phyloP scores from a whole-genome alignment of 2,113 vertebrate species.

The Ardeotis arabs region DNA sequence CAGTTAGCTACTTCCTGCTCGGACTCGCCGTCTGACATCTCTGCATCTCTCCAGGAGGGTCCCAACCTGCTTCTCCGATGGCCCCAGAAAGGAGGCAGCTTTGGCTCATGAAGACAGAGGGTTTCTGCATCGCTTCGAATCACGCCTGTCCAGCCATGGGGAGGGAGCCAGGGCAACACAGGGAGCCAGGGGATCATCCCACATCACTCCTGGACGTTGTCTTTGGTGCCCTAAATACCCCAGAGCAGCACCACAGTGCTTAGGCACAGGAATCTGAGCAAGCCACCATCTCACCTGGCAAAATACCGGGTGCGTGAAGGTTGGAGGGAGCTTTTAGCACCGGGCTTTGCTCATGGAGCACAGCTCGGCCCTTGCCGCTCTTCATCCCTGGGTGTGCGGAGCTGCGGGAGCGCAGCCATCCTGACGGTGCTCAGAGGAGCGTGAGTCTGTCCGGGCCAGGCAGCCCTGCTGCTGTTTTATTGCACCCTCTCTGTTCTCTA shows the following conservation, averaged over 20 bases:
- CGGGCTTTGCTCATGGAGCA: background rate
- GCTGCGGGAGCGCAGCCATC: background rate
- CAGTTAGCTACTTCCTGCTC: background rate
- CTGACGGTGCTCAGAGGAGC: accelerated
- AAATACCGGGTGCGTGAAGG: background rate
- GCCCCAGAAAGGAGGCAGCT: background rate
- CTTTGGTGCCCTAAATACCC: background rate
- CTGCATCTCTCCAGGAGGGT: background rate
- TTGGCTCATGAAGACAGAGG: background rate
- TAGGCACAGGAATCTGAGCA: background rate
- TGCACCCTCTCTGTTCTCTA: constrained; percentile 1
- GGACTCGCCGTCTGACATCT: background rate
- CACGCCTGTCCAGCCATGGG: background rate
- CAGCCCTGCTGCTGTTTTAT: background rate
- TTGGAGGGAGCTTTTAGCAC: background rate
- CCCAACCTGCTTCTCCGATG: background rate
- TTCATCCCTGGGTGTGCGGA: background rate
- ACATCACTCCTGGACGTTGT: background rate
- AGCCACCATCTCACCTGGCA: background rate
- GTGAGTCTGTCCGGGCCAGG: background rate
- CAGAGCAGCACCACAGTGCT: background rate
- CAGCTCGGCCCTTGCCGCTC: background rate
- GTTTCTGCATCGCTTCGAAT: background rate
- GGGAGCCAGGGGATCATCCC: background rate
- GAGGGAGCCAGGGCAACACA: background rate